A percentile compares a stretch with the other conserved stretches of the same genome.
Conservation (phyloP, 2,113 vertebrate species). For the Antechinus stuartii region DNA sequence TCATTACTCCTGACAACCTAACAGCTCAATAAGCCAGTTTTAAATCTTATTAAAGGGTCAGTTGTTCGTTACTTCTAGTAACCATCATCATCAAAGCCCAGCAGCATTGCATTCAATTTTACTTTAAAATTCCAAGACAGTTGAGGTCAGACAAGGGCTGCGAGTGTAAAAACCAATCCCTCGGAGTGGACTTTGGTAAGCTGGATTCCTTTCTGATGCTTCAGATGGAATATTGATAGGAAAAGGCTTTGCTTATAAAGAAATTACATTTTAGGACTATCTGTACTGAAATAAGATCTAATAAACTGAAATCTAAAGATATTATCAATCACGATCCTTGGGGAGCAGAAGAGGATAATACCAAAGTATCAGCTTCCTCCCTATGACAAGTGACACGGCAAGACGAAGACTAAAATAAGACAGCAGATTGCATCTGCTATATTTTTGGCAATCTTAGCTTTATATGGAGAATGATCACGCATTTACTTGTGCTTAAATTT, state of each 20-base stretch:
- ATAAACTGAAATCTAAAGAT: conserved; percentile 13
- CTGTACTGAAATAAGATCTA: background rate
- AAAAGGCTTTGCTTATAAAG: conserved; percentile 38
- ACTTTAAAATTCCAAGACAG: conserved; percentile 65
- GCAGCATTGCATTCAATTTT: conserved; percentile 37
- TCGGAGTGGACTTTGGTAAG: background rate
- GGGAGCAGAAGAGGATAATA: background rate
- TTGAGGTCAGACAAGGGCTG: conserved; percentile 55
- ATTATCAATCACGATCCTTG: background rate
- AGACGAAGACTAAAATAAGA: background rate
- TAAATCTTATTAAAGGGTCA: conserved; percentile 73
- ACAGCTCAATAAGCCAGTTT: conserved; percentile 71
- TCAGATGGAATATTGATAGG: conserved; percentile 55
- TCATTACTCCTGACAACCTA: conserved; percentile 74
- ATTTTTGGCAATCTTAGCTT: background rate
- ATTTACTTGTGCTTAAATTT: conserved; percentile 46
- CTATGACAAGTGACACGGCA: background rate
- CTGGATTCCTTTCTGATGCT: background rate
- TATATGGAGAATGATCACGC: conserved; percentile 20
- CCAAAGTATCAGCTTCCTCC: background rate
- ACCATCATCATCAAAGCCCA: conserved; percentile 65
- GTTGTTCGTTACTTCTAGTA: conserved; percentile 73
- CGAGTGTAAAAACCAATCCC: conserved; percentile 35
- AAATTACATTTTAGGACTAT: background rate
- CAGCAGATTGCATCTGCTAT: background rate